A percentile compares a stretch with the other conserved stretches of the same genome.
Evolutionary conservation across 2,797 vertebrate genomes (phyloP).

Genomic region (Aratinga solstitialis): DNA sequence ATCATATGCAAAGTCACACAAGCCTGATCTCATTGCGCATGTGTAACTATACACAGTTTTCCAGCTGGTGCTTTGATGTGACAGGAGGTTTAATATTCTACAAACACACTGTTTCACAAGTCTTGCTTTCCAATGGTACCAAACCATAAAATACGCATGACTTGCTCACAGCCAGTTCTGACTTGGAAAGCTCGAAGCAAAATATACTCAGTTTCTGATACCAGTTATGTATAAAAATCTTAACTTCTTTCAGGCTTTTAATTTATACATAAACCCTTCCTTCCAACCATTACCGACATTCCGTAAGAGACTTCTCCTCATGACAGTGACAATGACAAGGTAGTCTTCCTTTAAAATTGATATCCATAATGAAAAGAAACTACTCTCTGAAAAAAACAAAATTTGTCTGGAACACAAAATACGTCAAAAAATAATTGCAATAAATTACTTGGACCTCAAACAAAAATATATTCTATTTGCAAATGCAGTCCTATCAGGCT

Average conservation of each 20-base stretch:
- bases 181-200: neutral
- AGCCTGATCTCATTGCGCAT: neutral
- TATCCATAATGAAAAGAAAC: neutral
- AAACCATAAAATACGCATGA: neutral
- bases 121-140: neutral
- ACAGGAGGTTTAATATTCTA: neutral
- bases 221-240: neutral
- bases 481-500: neutral
- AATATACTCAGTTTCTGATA: neutral
- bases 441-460: neutral
- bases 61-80: neutral
- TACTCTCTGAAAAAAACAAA: neutral
- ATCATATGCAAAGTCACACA: neutral
- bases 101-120: neutral
- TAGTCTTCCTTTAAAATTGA: neutral
- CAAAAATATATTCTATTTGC: neutral
- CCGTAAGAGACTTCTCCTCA: neutral
- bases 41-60: neutral
- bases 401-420: neutral
- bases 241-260: neutral
- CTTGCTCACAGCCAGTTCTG: neutral
- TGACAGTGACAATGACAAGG: neutral
- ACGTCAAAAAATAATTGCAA: conserved; percentile 6
- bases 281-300: neutral
- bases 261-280: neutral